These are phyloP conservation scores for Microvelia longipes DNA, from an alignment of 1,140 invertebrate species.

Conservation along the genomic window DNA sequence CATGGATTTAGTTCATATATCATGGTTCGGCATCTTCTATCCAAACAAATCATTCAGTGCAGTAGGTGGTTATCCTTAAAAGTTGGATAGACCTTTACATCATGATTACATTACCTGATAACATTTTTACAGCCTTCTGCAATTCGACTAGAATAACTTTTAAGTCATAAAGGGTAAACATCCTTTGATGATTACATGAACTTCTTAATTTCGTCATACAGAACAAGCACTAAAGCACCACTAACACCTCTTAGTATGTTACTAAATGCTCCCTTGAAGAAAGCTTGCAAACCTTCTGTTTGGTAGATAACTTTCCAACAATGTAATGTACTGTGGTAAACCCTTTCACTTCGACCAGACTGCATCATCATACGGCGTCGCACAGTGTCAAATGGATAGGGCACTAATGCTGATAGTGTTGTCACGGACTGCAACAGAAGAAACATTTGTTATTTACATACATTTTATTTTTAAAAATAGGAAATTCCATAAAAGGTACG, in stretches of 20 bases:
- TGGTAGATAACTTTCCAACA: constrained; percentile 55
- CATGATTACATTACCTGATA: too few relatives aligned
- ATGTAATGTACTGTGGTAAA: constrained; percentile 57
- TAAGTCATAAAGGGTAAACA: too few relatives aligned
- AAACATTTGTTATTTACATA: too few relatives aligned
- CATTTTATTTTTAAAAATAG: too few relatives aligned
- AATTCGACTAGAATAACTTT: too few relatives aligned
- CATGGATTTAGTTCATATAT: too few relatives aligned
- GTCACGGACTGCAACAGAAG: constrained; percentile 42
- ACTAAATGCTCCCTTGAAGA: constrained; percentile 71
- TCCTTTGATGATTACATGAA: constrained; percentile 30
- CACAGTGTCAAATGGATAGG: constrained; percentile 84
- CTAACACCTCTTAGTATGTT: constrained; percentile 64
- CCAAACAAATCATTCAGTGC: too few relatives aligned
- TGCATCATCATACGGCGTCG: constrained; percentile 85
- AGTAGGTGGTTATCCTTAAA: too few relatives aligned
- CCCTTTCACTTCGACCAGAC: constrained; percentile 49
- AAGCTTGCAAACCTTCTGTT: constrained; percentile 47
- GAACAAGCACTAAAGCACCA: constrained; percentile 58
- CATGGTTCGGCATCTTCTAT: too few relatives aligned
- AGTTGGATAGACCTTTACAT: too few relatives aligned
- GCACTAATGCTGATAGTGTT: constrained; percentile 58
- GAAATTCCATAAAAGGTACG: too few relatives aligned
- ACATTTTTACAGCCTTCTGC: too few relatives aligned
- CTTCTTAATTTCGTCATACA: constrained; percentile 62